Conservation (phyloP, 2,888 invertebrate genomes). For the Beris morrisii region DNA sequence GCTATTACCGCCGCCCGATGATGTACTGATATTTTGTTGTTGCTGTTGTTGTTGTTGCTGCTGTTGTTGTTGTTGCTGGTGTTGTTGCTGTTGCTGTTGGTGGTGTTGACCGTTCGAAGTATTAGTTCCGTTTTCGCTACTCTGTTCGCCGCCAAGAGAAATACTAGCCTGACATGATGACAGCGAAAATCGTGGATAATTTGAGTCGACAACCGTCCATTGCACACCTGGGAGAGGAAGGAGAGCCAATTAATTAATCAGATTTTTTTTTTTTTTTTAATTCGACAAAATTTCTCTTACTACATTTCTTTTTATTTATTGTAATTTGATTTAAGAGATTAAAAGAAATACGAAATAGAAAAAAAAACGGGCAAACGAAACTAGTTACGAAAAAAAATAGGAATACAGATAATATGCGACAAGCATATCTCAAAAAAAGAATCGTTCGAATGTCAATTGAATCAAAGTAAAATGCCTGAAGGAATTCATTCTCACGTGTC, state of each 20-base stretch:
- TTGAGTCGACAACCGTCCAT: constrained; percentile 83
- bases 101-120: constrained; percentile 28
- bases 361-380: constrained; percentile 37
- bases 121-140: constrained; percentile 34
- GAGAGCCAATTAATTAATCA: constrained; percentile 46
- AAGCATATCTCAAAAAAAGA: constrained; percentile 15
- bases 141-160: constrained; percentile 50
- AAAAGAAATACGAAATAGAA: constrained; percentile 36
- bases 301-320: constrained; percentile 41
- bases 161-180: constrained; percentile 64
- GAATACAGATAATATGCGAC: constrained; percentile 1
- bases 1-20: constrained; percentile 40
- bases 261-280: constrained; percentile 22
- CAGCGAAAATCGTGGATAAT: constrained; percentile 73
- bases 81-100: constrained; percentile 45
- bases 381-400: constrained; percentile 9
- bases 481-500: too few species aligned
- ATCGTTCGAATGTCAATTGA: constrained; percentile 5
- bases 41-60: too few species aligned
- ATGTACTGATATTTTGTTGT: constrained; percentile 43
- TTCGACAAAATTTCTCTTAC: constrained; percentile 18
- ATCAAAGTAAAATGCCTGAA: constrained; percentile 5
- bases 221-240: constrained; percentile 76
- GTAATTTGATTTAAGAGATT: constrained; percentile 11
- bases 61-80: constrained; percentile 48